These are phyloP conservation scores for Lasioglossum leucozonium DNA, from an alignment of 2,888 invertebrate genomes.

Conservation along the genomic window DNA sequence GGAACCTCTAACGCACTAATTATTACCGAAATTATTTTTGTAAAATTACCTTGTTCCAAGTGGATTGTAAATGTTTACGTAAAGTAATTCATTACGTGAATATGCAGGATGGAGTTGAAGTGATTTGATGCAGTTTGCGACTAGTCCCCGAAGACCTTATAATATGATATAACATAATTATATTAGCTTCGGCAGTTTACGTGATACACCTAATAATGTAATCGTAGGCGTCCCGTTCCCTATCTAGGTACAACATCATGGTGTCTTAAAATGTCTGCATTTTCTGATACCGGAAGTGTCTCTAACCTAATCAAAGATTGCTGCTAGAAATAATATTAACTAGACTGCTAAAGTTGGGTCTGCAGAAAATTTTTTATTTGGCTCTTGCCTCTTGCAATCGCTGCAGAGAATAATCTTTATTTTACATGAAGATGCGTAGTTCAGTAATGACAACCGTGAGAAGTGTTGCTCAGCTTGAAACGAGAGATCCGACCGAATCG, in stretches of 20 bases:
- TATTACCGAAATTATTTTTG: too few species aligned
- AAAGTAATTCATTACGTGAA: background rate
- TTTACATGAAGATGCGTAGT: too few species aligned
- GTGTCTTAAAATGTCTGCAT: background rate
- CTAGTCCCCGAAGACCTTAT: background rate
- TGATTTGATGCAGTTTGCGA: background rate
- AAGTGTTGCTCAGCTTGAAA: background rate
- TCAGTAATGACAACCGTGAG: too few species aligned
- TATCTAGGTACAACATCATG: background rate
- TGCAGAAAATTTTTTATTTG: too few species aligned
- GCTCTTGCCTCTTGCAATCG: too few species aligned
- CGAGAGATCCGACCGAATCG: background rate
- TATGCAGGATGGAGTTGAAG: background rate
- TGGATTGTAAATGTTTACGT: background rate
- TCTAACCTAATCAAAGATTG: background rate
- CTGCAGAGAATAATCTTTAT: too few species aligned
- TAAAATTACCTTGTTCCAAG: background rate
- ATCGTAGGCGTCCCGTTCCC: background rate
- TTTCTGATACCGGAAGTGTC: background rate
- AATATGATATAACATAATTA: slow-evolving; percentile 10
- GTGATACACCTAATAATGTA: background rate
- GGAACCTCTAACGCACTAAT: background rate
- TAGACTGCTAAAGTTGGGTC: too few species aligned
- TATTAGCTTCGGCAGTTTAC: background rate
- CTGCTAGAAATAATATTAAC: background rate